These are phyloP conservation scores for Heterocephalus glaber DNA, from an alignment of 2,113 vertebrate species.

Conservation along the genomic window DNA sequence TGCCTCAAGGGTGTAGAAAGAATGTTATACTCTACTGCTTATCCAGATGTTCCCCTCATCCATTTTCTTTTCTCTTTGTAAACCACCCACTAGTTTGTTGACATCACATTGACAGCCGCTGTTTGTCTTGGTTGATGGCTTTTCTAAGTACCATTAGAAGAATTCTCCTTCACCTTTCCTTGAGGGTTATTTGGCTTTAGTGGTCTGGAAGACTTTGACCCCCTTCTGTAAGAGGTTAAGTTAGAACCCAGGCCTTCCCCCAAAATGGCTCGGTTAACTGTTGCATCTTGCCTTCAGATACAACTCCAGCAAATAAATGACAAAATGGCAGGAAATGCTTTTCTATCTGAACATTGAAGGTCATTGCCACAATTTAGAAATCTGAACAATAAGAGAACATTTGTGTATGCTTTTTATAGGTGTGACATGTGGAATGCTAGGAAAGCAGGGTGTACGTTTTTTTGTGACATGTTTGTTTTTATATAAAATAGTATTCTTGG, in stretches of 20 bases:
- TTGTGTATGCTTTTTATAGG: neutral
- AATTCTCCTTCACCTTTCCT: constrained; percentile 6
- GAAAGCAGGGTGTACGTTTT: neutral
- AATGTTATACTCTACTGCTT: constrained; percentile 64
- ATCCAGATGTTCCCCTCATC: constrained; percentile 24
- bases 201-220: constrained; percentile 38
- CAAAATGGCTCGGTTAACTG: neutral
- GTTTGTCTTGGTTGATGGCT: constrained; percentile 63
- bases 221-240: constrained; percentile 48
- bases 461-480: neutral
- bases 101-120: neutral
- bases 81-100: constrained; percentile 10
- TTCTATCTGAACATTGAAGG: constrained; percentile 17
- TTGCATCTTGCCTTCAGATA: neutral
- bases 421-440: neutral
- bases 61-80: constrained; percentile 1
- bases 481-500: neutral
- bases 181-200: constrained; percentile 9
- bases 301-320: constrained; percentile 15
- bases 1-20: constrained; percentile 56
- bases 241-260: neutral
- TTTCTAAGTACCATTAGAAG: constrained; percentile 30
- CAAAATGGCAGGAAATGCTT: neutral
- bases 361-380: neutral
- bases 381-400: neutral